Base-by-base conservation (phyloP, 2,797 vertebrate species). In the Vespertilio murinus region DNA sequence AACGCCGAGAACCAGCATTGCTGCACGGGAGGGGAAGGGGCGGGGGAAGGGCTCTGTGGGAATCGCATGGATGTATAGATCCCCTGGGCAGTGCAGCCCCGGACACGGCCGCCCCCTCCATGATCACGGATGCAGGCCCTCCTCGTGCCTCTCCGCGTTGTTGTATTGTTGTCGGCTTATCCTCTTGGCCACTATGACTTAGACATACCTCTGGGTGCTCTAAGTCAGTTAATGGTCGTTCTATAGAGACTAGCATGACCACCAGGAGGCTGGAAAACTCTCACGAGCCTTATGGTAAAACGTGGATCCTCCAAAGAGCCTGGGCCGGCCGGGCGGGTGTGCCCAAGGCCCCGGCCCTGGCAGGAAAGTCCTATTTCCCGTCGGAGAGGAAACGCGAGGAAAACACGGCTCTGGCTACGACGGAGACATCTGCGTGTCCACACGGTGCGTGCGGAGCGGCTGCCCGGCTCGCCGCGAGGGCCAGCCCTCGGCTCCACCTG, bases 71-170 rank as follows among this genome's bases (percentile, higher is more conserved):
- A 59, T 1, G 81, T 20, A 14, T 0, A 74, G 65, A 20, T 20
- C 18, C 4, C 2, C 11, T 0, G 16, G 61, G 33, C 9, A 1
- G 6, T 0, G 18, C 42, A 2, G 8, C 71, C 42, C 49, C 0
- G 2, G 25, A 16, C 2, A 14, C 0, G 5, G 61, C 42, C 83
- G 20, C 61, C 45, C 77, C 14, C 17, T 2, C 77, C 23, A 0
- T 2, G 5, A 38, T 16, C 73, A 1, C 0, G 1, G 3, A 38
- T 1, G 28, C 20, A 45, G 14, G 33, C 22, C 33, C 38, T 70
- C 70, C 28, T 47, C 3, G n/a, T 0, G 5, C 69, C 61, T 49
- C 45, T 22, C 65, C 17, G 17, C 2, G 20, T 71, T 52, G 10
- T 28, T 30, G 13, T 28, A n/a, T 64, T 25, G 1, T 54, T 52